These are phyloP conservation scores for Ophion ellenae DNA, from an alignment of 2,888 invertebrate genomes.

Conservation along the genomic window DNA sequence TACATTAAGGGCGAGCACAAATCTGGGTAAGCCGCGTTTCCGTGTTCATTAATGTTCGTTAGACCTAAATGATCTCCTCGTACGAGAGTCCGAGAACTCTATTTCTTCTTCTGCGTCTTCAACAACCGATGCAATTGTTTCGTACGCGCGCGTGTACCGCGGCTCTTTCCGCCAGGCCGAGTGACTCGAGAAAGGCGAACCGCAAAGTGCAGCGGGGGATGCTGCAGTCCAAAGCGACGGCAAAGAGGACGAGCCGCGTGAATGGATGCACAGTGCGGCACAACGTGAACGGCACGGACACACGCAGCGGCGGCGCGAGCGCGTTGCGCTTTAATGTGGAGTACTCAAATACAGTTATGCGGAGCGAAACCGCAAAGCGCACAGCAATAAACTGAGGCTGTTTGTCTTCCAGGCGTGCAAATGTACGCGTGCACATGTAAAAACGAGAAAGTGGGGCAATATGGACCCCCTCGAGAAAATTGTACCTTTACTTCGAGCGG, in stretches of 20 bases:
- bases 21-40: background rate
- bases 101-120: conserved; percentile 17
- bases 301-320: conserved; percentile 1
- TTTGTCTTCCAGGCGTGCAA: conserved; percentile 31
- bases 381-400: conserved; percentile 43
- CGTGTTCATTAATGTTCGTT: conserved; percentile 30
- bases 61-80: conserved; percentile 19
- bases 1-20: background rate
- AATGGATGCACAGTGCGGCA: conserved; percentile 75
- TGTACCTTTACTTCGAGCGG: background rate
- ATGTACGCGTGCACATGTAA: background rate
- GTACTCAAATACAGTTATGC: conserved; percentile 72
- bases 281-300: background rate
- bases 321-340: conserved; percentile 49
- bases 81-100: conserved; percentile 42
- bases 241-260: conserved; percentile 68
- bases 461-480: background rate
- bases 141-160: conserved; percentile 33
- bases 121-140: conserved; percentile 54
- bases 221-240: conserved; percentile 23
- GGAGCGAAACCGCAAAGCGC: conserved; percentile 51
- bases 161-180: conserved; percentile 56
- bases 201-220: conserved; percentile 47
- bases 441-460: conserved; percentile 6
- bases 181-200: conserved; percentile 38